Base-by-base conservation (phyloP, 2,113 vertebrate genomes). In the Alligator mississippiensis region DNA sequence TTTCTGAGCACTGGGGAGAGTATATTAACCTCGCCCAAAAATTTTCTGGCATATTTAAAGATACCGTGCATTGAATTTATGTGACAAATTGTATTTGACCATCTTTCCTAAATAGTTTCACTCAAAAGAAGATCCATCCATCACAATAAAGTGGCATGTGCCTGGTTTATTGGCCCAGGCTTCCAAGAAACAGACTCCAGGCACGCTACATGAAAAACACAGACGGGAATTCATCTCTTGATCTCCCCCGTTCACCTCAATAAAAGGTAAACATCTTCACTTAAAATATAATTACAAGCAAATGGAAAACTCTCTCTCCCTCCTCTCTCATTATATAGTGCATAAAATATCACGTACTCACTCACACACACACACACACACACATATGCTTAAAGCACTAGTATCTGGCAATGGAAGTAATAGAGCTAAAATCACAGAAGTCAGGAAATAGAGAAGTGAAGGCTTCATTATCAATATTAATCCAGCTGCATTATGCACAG, bases 141-240 rank as follows among this genome's bases (percentile, higher is more conserved):
- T 61, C 77, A 66, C 72, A 72, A 77, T 1, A 78, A 0, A 70
- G 59, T 0, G 0, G 64, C 6, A 1, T 11, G 24, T 11, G 54
- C 22, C 59, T 1, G 2, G 13, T 7, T 76, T 74, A 30, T 64
- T 74, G 76, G 74, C 1, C 2, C 7, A 63, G 2, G 57, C 22
- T 10, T 57, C 74, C 78, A 34, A 11, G 70, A 38, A 92, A 59
- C 11, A 10, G 2, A 1, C 80, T 82, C 75, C 90, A 83, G 66
- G 16, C 60, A 55, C 28, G 47, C 63, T 64, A 28, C 63, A 64
- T 24, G 11, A 64, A 64, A 64, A 64, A 25, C 63, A 64, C 63
- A 64, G 63, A 14, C 5, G 63, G 27, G 63, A 28, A 64, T 27
- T 64, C 27, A 64, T 27, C 24, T 25, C 28, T 27, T 28, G 25